These are phyloP conservation scores for Puffinus mauretanicus DNA, from an alignment of 2,113 vertebrate species.

Conservation along the genomic window DNA sequence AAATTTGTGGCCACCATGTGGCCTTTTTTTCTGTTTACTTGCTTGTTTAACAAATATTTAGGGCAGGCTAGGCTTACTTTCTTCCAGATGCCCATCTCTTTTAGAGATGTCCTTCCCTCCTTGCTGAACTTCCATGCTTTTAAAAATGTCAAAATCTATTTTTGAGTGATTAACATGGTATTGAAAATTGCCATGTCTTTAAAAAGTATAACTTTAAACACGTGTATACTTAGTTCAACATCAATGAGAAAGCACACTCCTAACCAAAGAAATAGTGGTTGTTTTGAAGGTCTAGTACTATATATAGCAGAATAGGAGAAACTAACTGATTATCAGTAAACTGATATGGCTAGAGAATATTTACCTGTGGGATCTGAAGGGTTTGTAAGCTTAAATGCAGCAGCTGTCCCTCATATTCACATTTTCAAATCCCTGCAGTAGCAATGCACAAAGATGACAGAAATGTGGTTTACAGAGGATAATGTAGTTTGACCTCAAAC, in stretches of 20 bases:
- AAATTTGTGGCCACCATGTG: background rate
- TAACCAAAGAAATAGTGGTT: background rate
- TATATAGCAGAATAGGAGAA: background rate
- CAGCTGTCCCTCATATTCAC: background rate
- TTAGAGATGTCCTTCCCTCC: background rate
- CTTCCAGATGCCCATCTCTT: background rate
- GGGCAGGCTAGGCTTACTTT: background rate
- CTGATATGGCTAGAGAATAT: background rate
- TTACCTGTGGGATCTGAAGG: background rate
- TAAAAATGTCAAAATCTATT: background rate
- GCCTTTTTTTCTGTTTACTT: background rate
- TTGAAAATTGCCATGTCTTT: background rate
- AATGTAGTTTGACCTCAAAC: background rate
- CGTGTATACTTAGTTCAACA: background rate
- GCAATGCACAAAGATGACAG: background rate
- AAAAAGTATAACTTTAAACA: background rate
- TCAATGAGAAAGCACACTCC: background rate
- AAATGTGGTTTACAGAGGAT: background rate
- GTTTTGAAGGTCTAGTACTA: background rate
- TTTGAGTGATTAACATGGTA: background rate
- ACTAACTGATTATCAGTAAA: background rate
- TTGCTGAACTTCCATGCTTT: background rate
- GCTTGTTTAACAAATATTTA: background rate
- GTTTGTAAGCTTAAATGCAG: background rate
- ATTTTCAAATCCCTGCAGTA: background rate